Evolutionary conservation across 37 sponge, comb jelly and placozoan species (phyloP).

Genomic region (Geodia barretti): DNA sequence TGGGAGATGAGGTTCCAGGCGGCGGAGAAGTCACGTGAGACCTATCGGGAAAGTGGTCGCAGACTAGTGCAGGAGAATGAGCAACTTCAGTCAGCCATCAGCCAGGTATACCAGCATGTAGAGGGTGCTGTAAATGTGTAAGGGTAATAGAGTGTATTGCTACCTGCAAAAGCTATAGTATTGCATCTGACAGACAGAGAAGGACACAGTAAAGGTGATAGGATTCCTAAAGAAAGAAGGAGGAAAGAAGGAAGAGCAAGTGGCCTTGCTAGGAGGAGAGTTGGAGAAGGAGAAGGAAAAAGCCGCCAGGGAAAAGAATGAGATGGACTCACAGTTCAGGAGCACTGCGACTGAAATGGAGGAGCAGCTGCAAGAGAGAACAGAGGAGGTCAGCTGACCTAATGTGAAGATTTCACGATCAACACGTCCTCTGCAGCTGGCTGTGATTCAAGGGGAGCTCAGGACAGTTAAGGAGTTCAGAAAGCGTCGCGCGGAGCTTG

Average conservation of each 20-base stretch:
- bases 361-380: constrained; percentile 21
- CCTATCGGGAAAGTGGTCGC: constrained; percentile 68
- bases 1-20: constrained; percentile 81
- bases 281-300: constrained; percentile 67
- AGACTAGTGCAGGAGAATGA: constrained; percentile 86
- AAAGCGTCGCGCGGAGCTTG: constrained; percentile 70
- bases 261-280: constrained; percentile 36
- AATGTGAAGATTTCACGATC: not conserved
- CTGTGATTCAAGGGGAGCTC: constrained; percentile 82
- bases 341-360: constrained; percentile 40
- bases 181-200: constrained; percentile 71
- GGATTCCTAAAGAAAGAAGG: constrained; percentile 88
- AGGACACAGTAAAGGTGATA: constrained; percentile 95
- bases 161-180: not conserved
- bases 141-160: not conserved
- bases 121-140: not conserved
- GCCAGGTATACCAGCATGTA: constrained; percentile 52
- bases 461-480: constrained; percentile 88
- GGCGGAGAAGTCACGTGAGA: constrained; percentile 76
- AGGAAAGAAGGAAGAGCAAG: constrained; percentile 58
- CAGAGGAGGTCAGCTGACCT: constrained; percentile 45
- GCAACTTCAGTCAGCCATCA: constrained; percentile 69
- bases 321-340: constrained; percentile 19
- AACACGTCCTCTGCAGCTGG: constrained; percentile 32
- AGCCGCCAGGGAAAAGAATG: constrained; percentile 65